phyloP scores from a whole-genome alignment of 1,140 invertebrate species.

The Lepidurus couesii region DNA sequence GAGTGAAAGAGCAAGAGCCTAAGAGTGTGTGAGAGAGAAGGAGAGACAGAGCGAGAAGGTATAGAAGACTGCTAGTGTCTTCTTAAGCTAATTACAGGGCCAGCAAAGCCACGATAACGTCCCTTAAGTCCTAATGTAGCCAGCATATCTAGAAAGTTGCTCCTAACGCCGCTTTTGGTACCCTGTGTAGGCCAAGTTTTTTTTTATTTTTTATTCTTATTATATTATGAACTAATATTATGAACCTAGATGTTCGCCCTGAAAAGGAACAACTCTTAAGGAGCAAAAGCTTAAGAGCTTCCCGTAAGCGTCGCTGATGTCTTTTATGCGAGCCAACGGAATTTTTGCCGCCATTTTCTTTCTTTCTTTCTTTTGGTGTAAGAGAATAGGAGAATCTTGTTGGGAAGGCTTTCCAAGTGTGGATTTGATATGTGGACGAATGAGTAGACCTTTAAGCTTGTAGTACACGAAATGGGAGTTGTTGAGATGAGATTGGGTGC shows the following conservation, averaged over 20 bases:
- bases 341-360: background rate
- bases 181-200: background rate
- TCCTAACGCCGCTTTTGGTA: background rate
- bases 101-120: background rate
- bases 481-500: constrained; percentile 17
- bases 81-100: constrained; percentile 10
- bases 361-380: background rate
- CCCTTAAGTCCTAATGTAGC: constrained; percentile 5
- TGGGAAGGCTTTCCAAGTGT: no score
- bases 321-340: background rate
- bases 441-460: constrained; percentile 19
- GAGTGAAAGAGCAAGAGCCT: no score
- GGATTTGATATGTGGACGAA: background rate
- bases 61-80: background rate
- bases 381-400: no score
- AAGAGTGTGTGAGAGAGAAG: no score
- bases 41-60: background rate
- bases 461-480: constrained; percentile 22
- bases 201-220: background rate
- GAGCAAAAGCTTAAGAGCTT: background rate
- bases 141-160: background rate
- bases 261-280: background rate
- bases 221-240: no score
- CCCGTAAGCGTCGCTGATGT: background rate
- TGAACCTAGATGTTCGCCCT: no score